Evolutionary conservation across 2,888 invertebrate genomes (phyloP), one percentile per base, ranked within the genome.

Genomic region (Eustalomyia histrio): DNA sequence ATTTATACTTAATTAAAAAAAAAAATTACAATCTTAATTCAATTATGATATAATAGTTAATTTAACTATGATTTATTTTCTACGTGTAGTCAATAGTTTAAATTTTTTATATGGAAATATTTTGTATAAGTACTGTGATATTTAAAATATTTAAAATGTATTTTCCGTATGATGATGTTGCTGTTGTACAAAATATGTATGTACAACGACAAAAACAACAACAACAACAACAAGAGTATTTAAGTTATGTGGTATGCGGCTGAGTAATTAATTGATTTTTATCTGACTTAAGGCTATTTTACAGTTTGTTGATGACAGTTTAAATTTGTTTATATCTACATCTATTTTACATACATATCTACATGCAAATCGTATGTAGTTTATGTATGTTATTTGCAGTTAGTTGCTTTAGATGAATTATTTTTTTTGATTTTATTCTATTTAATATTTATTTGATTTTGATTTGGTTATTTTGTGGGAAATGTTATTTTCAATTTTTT

Each of bases 201-300:
- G 81, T 72, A 69, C 53, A 72, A 72, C 68, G 68, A 72, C 64
- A 80, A 71, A 65, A 47, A 68, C 47, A 50, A n/a, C n/a, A 4
- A 14, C n/a, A 39, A 7, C 64, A 64, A 58, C 33, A 33, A 57
- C 16, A 57, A 69, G 52, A 85, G 86, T 87, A 76, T 63, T 72
- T 69, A 80, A 71, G 67, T 67, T 72, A 58, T 81, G 74, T 71
- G 74, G 81, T 67, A 78, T 81, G 81, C 50, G 81, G 67, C 78
- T 78, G 78, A 78, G 81, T 78, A 88, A 88, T 88, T 89, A 88
- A 88, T 88, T 88, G 88, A 88, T 88, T 88, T 89, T 87, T 88
- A 88, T 89, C 87, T 87, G 88, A 87, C 89, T 87, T 87, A 84
- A 86, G 88, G 88, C 88, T 86, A 84, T 81, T 83, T 82, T 76